Evolutionary conservation across 2,888 invertebrate species (phyloP).

Genomic region (Cosmopolites sordidus): DNA sequence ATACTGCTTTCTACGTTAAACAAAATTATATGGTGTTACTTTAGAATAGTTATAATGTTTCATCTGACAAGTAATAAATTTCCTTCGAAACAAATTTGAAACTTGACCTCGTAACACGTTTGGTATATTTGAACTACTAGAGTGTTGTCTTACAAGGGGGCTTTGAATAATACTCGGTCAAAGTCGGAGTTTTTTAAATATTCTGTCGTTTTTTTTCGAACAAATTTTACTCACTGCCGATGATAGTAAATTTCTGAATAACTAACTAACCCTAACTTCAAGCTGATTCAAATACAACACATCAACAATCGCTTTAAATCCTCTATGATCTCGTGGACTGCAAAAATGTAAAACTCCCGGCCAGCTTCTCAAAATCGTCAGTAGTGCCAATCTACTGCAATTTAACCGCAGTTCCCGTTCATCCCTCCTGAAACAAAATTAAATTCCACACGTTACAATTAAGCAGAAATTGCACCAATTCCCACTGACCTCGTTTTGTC

Average conservation of each 20-base stretch:
- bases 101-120: no score
- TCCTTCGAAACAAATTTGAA: no score
- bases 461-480: not conserved
- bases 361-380: conserved; percentile 87
- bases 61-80: no score
- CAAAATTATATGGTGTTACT: not conserved
- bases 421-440: conserved; percentile 50
- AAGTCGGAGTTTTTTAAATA: no score
- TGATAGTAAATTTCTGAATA: no score
- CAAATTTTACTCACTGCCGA: no score
- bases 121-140: no score
- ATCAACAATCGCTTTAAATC: conserved; percentile 73
- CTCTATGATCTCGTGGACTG: conserved; percentile 69
- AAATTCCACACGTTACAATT: not conserved
- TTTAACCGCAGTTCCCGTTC: conserved; percentile 78
- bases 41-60: no score
- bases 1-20: conserved; percentile 73
- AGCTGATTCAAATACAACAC: conserved; percentile 80
- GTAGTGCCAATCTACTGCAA: conserved; percentile 76
- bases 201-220: no score
- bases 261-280: conserved; percentile 81
- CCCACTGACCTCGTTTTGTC: conserved; percentile 73
- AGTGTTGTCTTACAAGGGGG: no score
- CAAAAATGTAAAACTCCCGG: conserved; percentile 86
- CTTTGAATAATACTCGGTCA: no score